These are phyloP conservation scores for Diarsia brunnea DNA, from an alignment of 2,888 invertebrate species.

Conservation along the genomic window DNA sequence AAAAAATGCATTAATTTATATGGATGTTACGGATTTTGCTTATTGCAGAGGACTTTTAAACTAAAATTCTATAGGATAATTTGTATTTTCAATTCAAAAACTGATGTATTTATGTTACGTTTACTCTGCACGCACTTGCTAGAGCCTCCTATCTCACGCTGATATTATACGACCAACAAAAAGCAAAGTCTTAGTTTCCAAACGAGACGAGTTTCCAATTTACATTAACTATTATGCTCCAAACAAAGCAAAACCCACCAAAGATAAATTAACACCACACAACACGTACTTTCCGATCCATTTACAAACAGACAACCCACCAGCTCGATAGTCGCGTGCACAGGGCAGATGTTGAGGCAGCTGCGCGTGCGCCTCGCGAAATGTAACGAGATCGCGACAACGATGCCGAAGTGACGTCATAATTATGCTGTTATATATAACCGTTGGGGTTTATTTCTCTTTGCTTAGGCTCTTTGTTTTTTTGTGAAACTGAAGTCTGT, in stretches of 20 bases:
- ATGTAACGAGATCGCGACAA: conserved; percentile 64
- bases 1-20: no score
- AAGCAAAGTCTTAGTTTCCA: not conserved
- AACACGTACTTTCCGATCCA: conserved; percentile 46
- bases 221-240: not conserved
- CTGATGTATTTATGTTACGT: no score
- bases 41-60: no score
- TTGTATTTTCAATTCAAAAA: no score
- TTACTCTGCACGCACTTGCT: not conserved
- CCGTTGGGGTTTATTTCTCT: conserved; percentile 51
- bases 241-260: conserved; percentile 20
- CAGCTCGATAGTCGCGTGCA: conserved; percentile 65
- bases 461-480: conserved; percentile 49
- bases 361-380: conserved; percentile 71
- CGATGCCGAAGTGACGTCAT: conserved; percentile 61
- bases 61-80: no score
- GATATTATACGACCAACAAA: not conserved
- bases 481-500: conserved; percentile 25
- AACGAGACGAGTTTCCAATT: not conserved
- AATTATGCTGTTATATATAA: conserved; percentile 64
- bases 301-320: conserved; percentile 34
- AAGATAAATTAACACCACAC: conserved; percentile 34
- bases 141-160: not conserved
- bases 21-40: no score
- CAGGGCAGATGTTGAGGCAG: conserved; percentile 75